These are phyloP conservation scores for Mallateleia sp. DNA, from an alignment of 2,888 invertebrate genomes.

Conservation along the genomic window DNA sequence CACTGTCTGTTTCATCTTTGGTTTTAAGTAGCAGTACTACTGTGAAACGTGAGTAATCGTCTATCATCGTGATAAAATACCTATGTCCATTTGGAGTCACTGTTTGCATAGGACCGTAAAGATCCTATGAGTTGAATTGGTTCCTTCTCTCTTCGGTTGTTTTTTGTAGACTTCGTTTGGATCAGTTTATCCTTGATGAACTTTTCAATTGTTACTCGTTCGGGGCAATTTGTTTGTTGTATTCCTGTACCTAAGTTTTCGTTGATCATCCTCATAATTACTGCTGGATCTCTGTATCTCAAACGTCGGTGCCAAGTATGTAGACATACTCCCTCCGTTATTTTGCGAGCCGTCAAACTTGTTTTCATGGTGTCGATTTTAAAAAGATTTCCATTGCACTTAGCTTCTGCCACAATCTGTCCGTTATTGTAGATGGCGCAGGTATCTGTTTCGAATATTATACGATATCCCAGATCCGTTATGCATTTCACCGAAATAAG, in stretches of 20 bases:
- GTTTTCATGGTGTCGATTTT: no score
- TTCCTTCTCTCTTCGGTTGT: conserved; percentile 50
- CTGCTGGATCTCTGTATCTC: no score
- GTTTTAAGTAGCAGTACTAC: conserved; percentile 55
- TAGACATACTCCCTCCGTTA: no score
- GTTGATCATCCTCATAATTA: no score
- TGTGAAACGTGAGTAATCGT: conserved; percentile 66
- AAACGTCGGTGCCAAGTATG: no score
- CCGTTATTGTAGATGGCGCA: no score
- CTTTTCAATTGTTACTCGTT: conserved; percentile 68
- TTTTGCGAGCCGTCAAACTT: no score
- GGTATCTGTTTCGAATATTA: no score
- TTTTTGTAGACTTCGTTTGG: conserved; percentile 71
- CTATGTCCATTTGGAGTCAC: conserved; percentile 65
- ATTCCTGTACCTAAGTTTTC: no score
- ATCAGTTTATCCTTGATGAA: conserved; percentile 79
- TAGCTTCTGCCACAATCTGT: no score
- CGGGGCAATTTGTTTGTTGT: conserved; percentile 78
- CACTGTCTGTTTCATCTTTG: conserved; percentile 54
- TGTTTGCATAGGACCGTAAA: conserved; percentile 80
- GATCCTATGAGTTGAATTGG: conserved; percentile 76
- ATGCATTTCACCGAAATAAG: conserved; percentile 73
- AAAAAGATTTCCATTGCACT: no score
- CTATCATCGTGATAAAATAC: conserved; percentile 75
- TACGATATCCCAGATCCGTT: no score